These are phyloP conservation scores for Podarcis siculus DNA, from an alignment of 2,797 vertebrate species.

Conservation along the genomic window DNA sequence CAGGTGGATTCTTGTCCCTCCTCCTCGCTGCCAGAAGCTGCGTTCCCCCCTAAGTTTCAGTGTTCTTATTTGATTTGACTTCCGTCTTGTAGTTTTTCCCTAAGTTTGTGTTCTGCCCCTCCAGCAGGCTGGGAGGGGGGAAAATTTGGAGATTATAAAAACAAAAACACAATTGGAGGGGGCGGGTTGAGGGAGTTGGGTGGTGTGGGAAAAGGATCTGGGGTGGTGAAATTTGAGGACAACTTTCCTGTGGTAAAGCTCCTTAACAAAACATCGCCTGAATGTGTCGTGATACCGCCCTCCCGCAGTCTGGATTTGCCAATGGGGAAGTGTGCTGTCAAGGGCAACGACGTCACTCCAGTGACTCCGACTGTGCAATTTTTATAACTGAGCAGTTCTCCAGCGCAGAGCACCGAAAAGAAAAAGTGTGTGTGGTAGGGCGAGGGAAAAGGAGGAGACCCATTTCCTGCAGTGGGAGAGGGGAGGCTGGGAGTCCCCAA, in stretches of 20 bases:
- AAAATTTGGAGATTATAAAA: constrained; percentile 62
- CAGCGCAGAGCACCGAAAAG: constrained; percentile 69
- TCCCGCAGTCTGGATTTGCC: constrained; percentile 55
- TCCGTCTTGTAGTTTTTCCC: constrained; percentile 61
- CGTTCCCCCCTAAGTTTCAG: constrained; percentile 72
- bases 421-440: constrained; percentile 55
- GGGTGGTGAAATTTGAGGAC: constrained; percentile 53
- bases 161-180: constrained; percentile 22
- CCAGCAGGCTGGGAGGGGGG: constrained; percentile 71
- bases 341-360: constrained; percentile 57
- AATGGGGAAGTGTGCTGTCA: constrained; percentile 60
- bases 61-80: constrained; percentile 59
- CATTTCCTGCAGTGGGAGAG: constrained; percentile 70
- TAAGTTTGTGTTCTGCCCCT: constrained; percentile 70
- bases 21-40: constrained; percentile 70
- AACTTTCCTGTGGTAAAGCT: constrained; percentile 58
- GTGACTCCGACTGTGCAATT: constrained; percentile 67
- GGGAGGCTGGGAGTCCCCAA: constrained; percentile 74
- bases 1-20: constrained; percentile 64
- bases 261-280: constrained; percentile 67
- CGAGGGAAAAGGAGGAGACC: constrained; percentile 66
- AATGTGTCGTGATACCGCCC: constrained; percentile 42
- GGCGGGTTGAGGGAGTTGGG: constrained; percentile 43
- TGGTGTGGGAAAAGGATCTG: constrained; percentile 38
- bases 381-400: constrained; percentile 65